These are phyloP conservation scores for Torymus tubicola DNA, from an alignment of 2,888 invertebrate genomes.

Conservation along the genomic window DNA sequence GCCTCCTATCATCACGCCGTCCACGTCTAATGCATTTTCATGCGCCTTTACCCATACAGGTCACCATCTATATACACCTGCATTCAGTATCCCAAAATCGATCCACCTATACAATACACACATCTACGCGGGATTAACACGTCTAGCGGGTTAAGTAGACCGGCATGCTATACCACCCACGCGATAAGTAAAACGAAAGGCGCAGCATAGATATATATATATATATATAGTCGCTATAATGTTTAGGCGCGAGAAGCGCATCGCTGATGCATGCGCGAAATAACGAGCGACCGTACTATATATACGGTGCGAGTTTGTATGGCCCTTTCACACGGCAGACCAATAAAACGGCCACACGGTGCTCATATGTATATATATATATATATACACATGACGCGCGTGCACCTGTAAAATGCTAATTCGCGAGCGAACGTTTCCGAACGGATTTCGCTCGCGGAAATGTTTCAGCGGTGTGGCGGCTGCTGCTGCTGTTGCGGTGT, in stretches of 20 bases:
- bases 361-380: neutral
- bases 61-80: no score
- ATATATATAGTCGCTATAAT: neutral
- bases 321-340: constrained; percentile 74
- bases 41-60: no score
- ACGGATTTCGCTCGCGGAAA: constrained; percentile 69
- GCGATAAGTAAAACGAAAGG: constrained; percentile 37
- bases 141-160: constrained; percentile 64
- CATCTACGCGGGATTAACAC: constrained; percentile 62
- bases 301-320: constrained; percentile 60
- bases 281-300: constrained; percentile 55
- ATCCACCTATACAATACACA: no score
- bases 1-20: no score
- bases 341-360: constrained; percentile 72
- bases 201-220: constrained; percentile 58
- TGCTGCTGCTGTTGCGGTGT: no score
- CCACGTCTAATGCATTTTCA: no score
- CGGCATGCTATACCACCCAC: neutral
- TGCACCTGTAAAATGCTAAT: constrained; percentile 74
- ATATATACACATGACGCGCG: neutral
- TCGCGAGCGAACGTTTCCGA: constrained; percentile 65
- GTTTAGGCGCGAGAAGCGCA: neutral
- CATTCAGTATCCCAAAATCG: no score
- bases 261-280: constrained; percentile 48
- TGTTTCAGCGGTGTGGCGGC: constrained; percentile 57